Evolutionary conservation across 2,797 vertebrate genomes (phyloP).

Genomic region (Platyrinchus mystaceus): DNA sequence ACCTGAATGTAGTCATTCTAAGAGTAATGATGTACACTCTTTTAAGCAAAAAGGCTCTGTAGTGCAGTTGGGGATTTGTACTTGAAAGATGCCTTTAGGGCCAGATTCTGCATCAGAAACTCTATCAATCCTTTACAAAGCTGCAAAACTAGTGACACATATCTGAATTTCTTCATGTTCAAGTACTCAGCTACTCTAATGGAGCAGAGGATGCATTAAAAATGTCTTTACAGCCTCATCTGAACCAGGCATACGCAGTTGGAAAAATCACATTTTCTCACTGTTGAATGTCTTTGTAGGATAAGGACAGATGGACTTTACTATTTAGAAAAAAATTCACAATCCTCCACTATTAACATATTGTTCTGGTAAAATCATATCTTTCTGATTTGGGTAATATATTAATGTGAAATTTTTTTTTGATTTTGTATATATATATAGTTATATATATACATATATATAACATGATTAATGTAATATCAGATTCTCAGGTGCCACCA

Average conservation of each 20-base stretch:
- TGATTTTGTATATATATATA: not conserved
- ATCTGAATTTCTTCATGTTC: conserved; percentile 12
- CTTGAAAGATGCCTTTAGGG: conserved; percentile 15
- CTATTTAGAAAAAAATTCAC: not conserved
- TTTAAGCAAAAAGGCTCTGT: not conserved
- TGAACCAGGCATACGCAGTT: not conserved
- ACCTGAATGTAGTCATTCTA: not conserved
- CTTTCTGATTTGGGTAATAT: not conserved
- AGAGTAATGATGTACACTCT: not conserved
- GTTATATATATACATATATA: not conserved
- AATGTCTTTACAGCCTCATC: not conserved
- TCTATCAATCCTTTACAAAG: not conserved
- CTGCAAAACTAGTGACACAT: not conserved
- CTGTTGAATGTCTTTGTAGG: not conserved
- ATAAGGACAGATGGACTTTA: not conserved
- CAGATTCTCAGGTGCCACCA: not conserved
- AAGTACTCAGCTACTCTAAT: not conserved
- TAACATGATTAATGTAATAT: not conserved
- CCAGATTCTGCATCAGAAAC: not conserved
- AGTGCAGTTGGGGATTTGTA: not conserved
- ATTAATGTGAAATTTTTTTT: not conserved
- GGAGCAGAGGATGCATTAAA: not conserved
- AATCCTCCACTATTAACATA: not conserved
- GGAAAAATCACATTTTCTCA: conserved; percentile 3
- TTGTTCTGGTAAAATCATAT: not conserved